Percentiles rank a stretch among this genome's conserved stretches.
Evolutionary conservation across 2,888 invertebrate genomes (phyloP).

Genomic region (Dichetophora obliterata): DNA sequence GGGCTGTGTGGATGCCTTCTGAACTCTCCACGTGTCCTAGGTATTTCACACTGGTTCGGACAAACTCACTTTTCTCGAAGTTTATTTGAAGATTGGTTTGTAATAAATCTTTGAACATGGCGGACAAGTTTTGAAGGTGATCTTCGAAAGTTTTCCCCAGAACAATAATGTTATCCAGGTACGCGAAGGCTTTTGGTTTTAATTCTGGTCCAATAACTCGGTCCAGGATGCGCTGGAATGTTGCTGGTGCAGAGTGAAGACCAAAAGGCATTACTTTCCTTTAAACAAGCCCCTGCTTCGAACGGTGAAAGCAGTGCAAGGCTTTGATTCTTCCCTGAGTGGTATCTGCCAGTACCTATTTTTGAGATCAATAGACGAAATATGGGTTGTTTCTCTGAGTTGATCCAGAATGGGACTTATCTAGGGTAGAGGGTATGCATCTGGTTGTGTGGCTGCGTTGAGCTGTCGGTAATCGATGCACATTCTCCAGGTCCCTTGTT

Average conservation of each 20-base stretch:
- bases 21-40: background rate
- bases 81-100: background rate
- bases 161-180: background rate
- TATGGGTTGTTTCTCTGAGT: too few relatives aligned
- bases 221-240: too few relatives aligned
- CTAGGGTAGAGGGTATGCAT: background rate
- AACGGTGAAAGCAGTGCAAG: too few relatives aligned
- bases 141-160: background rate
- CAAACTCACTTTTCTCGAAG: background rate
- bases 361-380: too few relatives aligned
- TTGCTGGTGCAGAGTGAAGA: too few relatives aligned
- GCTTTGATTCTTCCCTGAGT: too few relatives aligned
- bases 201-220: too few relatives aligned
- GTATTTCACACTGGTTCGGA: background rate
- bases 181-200: too few relatives aligned
- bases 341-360: background rate
- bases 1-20: slow-evolving; percentile 7
- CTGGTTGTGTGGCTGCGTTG: background rate
- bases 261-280: background rate
- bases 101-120: background rate
- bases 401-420: background rate
- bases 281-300: too few relatives aligned
- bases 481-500: background rate
- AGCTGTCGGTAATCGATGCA: background rate
- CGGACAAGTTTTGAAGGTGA: background rate